These are phyloP conservation scores for Telmatherina bonti DNA, from an alignment of 2,797 vertebrate species.

Conservation along the genomic window DNA sequence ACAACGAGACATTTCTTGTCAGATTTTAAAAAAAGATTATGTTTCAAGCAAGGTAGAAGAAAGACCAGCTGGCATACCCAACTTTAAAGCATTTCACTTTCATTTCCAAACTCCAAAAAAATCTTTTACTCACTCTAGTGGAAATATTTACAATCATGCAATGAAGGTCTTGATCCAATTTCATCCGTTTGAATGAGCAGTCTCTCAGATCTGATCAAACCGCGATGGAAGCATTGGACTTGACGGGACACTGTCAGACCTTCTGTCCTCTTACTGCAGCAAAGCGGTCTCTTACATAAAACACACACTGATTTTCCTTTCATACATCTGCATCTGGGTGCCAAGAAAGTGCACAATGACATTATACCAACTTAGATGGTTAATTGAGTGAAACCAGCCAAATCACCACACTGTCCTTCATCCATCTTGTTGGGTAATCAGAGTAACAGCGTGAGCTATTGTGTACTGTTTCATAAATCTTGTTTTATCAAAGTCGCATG, in stretches of 20 bases:
- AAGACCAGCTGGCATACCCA: constrained; percentile 12
- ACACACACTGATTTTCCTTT: constrained; percentile 39
- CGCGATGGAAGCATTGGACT: constrained; percentile 13
- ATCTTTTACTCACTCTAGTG: constrained; percentile 20
- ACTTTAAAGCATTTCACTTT: constrained; percentile 11
- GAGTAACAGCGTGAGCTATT: constrained; percentile 26
- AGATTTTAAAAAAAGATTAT: constrained; percentile 8
- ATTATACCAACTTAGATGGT: constrained; percentile 45
- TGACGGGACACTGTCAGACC: constrained; percentile 41
- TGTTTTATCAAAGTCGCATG: constrained; percentile 60
- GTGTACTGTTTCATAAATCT: constrained; percentile 40
- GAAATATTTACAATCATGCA: constrained; percentile 39
- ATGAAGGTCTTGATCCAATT: constrained; percentile 32
- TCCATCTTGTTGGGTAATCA: constrained; percentile 49
- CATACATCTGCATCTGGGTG: constrained; percentile 22
- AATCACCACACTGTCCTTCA: constrained; percentile 46
- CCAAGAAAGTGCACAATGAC: constrained; percentile 32
- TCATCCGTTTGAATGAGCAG: constrained; percentile 30
- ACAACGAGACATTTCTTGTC: not conserved
- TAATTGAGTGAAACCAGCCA: constrained; percentile 42
- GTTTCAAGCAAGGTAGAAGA: constrained; percentile 7
- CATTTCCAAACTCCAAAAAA: constrained; percentile 19
- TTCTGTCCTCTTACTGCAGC: constrained; percentile 26
- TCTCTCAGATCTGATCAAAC: constrained; percentile 29
- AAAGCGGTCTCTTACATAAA: constrained; percentile 27